Percentiles rank a stretch among this genome's conserved stretches.
These are phyloP conservation scores for Phrynocephalus versicolor DNA, from an alignment of 2,113 vertebrate genomes.

Conservation along the genomic window DNA sequence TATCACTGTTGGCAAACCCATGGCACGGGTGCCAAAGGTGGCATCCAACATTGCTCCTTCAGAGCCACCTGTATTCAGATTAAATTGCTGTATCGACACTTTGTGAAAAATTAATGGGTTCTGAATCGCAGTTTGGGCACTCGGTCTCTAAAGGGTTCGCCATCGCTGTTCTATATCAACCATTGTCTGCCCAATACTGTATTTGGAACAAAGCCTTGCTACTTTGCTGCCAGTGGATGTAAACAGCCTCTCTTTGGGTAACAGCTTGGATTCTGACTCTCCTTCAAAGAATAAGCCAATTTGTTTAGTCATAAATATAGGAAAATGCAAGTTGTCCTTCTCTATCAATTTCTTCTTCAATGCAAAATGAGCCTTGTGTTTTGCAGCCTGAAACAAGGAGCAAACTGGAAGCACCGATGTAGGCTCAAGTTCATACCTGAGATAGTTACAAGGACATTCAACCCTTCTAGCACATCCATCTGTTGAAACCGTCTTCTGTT, in stretches of 20 bases:
- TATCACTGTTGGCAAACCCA: too few species aligned
- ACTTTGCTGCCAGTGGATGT: neutral
- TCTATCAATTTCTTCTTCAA: neutral
- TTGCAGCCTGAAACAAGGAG: accelerated
- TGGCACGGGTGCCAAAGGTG: too few species aligned
- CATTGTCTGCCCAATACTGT: neutral
- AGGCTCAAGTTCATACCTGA: slow-evolving; percentile 77
- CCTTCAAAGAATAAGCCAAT: neutral
- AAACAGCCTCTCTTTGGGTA: neutral
- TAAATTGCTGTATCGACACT: too few species aligned
- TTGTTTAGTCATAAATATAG: neutral
- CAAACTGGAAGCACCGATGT: accelerated
- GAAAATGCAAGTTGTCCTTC: neutral
- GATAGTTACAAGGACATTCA: slow-evolving; percentile 98
- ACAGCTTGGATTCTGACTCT: neutral
- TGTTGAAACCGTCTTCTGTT: slow-evolving; percentile 96
- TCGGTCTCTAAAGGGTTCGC: too few species aligned
- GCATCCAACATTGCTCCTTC: too few species aligned
- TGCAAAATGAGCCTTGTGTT: neutral
- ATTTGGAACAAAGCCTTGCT: neutral
- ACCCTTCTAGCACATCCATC: slow-evolving; percentile 98
- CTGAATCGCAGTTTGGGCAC: too few species aligned
- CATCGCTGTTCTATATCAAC: neutral
- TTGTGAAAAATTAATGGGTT: too few species aligned
- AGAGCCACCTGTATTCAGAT: too few species aligned